Evolutionary conservation across 1,140 invertebrate species (phyloP), one percentile per base, ranked within the genome.

Genomic region (Prorops nasuta): DNA sequence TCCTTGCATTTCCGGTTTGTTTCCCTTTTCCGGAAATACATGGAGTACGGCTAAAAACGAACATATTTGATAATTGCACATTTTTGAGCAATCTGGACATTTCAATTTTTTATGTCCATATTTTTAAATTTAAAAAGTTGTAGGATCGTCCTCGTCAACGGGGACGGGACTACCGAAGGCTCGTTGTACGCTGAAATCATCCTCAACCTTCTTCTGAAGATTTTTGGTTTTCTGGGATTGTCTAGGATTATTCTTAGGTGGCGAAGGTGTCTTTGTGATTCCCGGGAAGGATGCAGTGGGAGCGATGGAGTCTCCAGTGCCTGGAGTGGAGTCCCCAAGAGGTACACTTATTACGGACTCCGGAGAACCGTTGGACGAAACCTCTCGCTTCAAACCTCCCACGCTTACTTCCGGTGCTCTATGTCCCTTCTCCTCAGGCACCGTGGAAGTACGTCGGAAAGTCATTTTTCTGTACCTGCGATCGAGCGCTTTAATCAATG

Each of bases 131-230:
- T 21, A 59, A 50, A 59, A 48, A 9, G 34, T 45, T 21, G 18
- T 22, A 21, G 51, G 34, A 35, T 63, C 56, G 15, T 60, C 55
- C 0, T 58, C 59, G 36, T 70, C 64, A 10, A 63, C 42, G 8
- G 67, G 54, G 16, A 72, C 59, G 2, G 60, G 63, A 45, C 70
- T 72, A 0, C 70, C 70, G 35, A 72, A 68, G 21, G 56, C 62
- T 22, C 67, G 46, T 8, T 63, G 42, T 2, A 49, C 49, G 1
- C 57, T 48, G 16, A 50, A 17, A 7, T 16, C 50, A 1, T 28
- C 24, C 21, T 28, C 46, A 6, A 7, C 47, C 47, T 41, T 55
- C 24, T 20, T 56, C 46, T n/a, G n/a, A n/a, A n/a, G n/a, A n/a
- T n/a, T n/a, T n/a, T n/a, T n/a, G n/a, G n/a, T n/a, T n/a, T n/a